These are phyloP conservation scores for Urosaurus nigricauda DNA, from an alignment of 2,797 vertebrate species.

Conservation along the genomic window DNA sequence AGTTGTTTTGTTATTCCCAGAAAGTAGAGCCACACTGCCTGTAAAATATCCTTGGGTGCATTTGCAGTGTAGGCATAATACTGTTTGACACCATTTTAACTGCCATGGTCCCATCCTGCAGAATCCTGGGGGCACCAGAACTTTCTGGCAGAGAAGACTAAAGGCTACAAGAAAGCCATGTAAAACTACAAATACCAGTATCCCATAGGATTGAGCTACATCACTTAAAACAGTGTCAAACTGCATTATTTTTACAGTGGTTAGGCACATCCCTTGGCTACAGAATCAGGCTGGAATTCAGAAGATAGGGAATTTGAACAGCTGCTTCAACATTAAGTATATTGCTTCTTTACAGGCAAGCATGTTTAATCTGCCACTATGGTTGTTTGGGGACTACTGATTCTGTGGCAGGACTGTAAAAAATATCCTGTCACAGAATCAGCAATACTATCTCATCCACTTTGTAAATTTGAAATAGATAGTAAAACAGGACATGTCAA, in stretches of 20 bases:
- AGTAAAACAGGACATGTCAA: neutral
- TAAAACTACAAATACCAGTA: too few species aligned
- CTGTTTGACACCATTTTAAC: too few species aligned
- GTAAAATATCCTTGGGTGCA: neutral
- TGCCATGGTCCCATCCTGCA: too few species aligned
- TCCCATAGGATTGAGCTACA: too few species aligned
- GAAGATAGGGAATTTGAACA: neutral
- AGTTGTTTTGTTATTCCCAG: neutral
- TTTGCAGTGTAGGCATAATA: too few species aligned
- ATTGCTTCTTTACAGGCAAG: neutral
- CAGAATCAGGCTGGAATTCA: neutral
- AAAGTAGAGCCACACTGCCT: neutral
- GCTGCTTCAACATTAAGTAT: neutral
- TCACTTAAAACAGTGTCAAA: too few species aligned
- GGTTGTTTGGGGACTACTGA: neutral
- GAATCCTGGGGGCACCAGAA: too few species aligned
- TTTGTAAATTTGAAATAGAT: neutral
- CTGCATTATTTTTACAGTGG: too few species aligned
- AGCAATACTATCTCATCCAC: neutral
- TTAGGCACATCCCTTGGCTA: too few species aligned
- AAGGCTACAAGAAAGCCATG: too few species aligned
- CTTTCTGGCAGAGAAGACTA: too few species aligned
- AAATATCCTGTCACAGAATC: too few species aligned
- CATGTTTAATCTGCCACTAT: neutral
- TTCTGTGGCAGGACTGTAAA: neutral